phyloP scores from a whole-genome alignment of 2,797 vertebrate genomes.

The Borostomias antarcticus region DNA sequence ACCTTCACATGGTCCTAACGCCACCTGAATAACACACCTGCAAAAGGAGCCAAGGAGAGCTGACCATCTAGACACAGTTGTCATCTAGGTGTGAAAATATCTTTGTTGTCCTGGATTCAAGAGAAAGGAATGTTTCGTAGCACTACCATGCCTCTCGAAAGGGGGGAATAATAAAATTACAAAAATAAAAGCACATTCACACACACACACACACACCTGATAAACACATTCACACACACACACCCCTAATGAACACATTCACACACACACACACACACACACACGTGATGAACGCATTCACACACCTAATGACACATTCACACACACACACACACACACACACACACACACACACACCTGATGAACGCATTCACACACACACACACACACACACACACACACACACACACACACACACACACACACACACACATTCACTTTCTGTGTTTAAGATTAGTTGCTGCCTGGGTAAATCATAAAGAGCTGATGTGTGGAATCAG shows the following conservation, averaged over 20 bases:
- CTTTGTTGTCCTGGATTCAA: too few species aligned
- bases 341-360: neutral
- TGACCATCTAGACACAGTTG: neutral
- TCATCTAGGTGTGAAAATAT: slow-evolving; percentile 4
- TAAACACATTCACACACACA: neutral
- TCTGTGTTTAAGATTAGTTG: slow-evolving; percentile 25
- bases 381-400: neutral
- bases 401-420: neutral
- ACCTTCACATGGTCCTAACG: slow-evolving; percentile 31
- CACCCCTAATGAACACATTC: too few species aligned
- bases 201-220: neutral
- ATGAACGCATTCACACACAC: neutral
- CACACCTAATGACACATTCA: too few species aligned
- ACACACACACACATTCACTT: neutral
- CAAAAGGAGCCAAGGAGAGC: slow-evolving; percentile 10
- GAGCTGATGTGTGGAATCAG: slow-evolving; percentile 44
- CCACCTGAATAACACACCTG: slow-evolving; percentile 43
- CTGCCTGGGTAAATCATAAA: slow-evolving; percentile 43
- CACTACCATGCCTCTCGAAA: too few species aligned
- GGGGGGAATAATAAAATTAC: too few species aligned
- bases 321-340: neutral
- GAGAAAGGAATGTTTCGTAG: too few species aligned
- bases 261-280: neutral
- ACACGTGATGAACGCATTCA: too few species aligned
- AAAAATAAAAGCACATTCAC: neutral